Conservation (phyloP, 2,888 invertebrate species). For the Stictocephala bisonia region DNA sequence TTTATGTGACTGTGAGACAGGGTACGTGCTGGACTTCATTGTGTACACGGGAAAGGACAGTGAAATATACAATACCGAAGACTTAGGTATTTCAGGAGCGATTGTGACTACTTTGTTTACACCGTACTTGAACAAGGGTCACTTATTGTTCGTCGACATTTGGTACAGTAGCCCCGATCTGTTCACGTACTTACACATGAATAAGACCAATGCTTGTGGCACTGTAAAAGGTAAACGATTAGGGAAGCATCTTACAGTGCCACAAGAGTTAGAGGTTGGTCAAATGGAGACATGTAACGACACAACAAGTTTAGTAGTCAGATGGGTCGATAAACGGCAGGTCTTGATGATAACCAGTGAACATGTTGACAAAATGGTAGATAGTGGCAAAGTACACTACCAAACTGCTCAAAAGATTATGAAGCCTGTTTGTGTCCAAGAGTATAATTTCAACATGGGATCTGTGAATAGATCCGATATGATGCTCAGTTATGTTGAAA, state of each 20-base stretch:
- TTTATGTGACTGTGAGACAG: constrained; percentile 54
- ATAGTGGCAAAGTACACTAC: constrained; percentile 27
- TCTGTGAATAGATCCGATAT: constrained; percentile 31
- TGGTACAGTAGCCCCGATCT: constrained; percentile 51
- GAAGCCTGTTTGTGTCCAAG: constrained; percentile 12
- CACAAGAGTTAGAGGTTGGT: constrained; percentile 38
- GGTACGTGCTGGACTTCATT: constrained; percentile 54
- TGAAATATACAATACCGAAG: constrained; percentile 44
- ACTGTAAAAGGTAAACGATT: constrained; percentile 35
- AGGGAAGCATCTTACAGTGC: constrained; percentile 22
- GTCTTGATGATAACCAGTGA: constrained; percentile 46
- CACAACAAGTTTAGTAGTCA: constrained; percentile 45
- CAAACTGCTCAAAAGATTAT: constrained; percentile 7
- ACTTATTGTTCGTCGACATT: constrained; percentile 48
- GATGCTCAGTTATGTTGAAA: constrained; percentile 10
- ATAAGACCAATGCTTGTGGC: constrained; percentile 43
- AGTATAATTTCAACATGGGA: constrained; percentile 40
- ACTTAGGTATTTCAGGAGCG: constrained; percentile 53
- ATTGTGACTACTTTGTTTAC: constrained; percentile 51
- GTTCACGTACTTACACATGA: constrained; percentile 41
- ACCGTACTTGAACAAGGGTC: constrained; percentile 49
- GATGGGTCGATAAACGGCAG: constrained; percentile 40
- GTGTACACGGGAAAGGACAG: constrained; percentile 52
- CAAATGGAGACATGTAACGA: constrained; percentile 38
- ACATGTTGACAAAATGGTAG: constrained; percentile 27